These are phyloP conservation scores for Oncopeltus fasciatus DNA, from an alignment of 1,140 invertebrate species.

Conservation along the genomic window DNA sequence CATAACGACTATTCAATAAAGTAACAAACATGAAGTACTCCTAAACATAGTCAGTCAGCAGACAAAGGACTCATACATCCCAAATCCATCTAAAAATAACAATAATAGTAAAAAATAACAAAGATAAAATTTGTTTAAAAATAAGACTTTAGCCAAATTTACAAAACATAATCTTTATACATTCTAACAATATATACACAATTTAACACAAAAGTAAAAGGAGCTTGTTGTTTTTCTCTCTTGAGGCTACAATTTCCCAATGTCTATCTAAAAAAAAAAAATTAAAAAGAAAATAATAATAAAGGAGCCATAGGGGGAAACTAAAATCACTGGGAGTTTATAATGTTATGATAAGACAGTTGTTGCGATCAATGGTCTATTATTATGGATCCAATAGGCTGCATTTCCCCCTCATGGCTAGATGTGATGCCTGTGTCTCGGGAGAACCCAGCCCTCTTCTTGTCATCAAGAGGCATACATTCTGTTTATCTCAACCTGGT, in stretches of 20 bases:
- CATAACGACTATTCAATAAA: no score
- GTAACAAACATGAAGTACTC: no score
- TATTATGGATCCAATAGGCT: not conserved
- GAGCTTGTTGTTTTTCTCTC: no score
- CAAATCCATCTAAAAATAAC: not conserved
- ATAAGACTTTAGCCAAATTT: no score
- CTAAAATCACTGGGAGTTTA: not conserved
- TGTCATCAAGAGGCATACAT: slow-evolving; percentile 78
- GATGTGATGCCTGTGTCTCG: not conserved
- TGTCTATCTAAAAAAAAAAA: not conserved
- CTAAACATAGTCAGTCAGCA: not conserved
- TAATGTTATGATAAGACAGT: not conserved
- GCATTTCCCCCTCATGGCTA: not conserved
- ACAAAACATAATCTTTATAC: no score
- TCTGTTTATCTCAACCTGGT: slow-evolving; percentile 74
- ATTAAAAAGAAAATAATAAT: not conserved
- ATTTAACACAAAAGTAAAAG: no score
- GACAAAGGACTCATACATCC: not conserved
- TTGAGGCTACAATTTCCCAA: not conserved
- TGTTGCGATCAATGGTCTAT: not conserved
- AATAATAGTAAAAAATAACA: not conserved
- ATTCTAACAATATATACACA: no score
- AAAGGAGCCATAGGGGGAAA: not conserved
- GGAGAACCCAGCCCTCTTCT: not conserved
- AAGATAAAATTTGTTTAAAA: no score